phyloP scores from a whole-genome alignment of 2,797 vertebrate species.

The Hapalemur alaotrensis region DNA sequence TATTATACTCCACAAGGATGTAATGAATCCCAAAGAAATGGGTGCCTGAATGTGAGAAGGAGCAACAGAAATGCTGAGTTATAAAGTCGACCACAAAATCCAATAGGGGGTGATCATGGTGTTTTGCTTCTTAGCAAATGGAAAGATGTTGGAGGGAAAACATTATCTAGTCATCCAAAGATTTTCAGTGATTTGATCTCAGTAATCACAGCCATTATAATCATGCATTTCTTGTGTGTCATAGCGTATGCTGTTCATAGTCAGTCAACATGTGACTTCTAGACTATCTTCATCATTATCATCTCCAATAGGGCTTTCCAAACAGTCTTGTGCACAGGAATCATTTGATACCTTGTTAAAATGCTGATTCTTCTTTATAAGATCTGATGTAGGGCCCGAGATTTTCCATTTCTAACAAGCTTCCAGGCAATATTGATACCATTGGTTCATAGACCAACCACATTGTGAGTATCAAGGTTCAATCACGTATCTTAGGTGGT shows the following conservation, averaged over 20 bases:
- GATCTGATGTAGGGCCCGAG: not conserved
- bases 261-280: not conserved
- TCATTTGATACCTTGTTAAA: not conserved
- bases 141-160: not conserved
- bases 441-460: not conserved
- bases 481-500: not conserved
- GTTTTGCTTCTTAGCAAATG: not conserved
- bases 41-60: not conserved
- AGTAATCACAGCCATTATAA: not conserved
- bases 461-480: not conserved
- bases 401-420: not conserved
- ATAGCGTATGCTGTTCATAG: not conserved
- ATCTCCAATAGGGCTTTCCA: not conserved
- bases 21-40: not conserved
- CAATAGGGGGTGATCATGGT: fast-evolving
- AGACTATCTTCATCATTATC: not conserved
- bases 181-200: not conserved
- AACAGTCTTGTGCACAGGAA: not conserved
- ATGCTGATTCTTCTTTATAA: not conserved
- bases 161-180: not conserved
- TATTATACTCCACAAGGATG: not conserved
- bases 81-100: not conserved
- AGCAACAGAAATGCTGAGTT: not conserved
- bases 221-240: not conserved
- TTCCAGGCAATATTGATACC: not conserved